Evolutionary conservation across 2,888 invertebrate genomes (phyloP).

Genomic region (Lissonota sp.): DNA sequence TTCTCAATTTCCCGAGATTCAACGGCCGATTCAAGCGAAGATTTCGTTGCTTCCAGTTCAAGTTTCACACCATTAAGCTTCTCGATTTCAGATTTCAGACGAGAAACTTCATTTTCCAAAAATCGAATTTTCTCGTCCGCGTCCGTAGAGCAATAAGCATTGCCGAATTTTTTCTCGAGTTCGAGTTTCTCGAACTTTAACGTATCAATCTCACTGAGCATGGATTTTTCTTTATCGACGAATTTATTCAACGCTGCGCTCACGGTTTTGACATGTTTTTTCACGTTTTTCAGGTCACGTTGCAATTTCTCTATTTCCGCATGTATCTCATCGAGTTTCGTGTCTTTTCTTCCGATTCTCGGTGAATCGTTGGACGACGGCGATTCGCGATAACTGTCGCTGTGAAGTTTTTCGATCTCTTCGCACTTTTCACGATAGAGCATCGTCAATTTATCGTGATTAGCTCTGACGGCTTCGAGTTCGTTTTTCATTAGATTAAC

Average conservation of each 20-base stretch:
- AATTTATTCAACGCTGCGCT: conserved; percentile 67
- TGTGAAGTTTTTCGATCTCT: conserved; percentile 74
- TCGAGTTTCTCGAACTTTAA: conserved; percentile 69
- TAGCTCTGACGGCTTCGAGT: conserved; percentile 72
- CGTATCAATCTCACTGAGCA: conserved; percentile 68
- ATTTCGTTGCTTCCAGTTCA: conserved; percentile 31
- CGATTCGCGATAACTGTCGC: conserved; percentile 46
- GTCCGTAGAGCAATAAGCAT: conserved; percentile 43
- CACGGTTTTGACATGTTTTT: conserved; percentile 58
- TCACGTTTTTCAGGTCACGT: conserved; percentile 68
- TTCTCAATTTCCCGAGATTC: conserved; percentile 30
- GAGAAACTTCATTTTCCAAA: conserved; percentile 31
- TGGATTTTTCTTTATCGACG: conserved; percentile 56
- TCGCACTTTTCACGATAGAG: conserved; percentile 74
- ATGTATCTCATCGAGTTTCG: conserved; percentile 71
- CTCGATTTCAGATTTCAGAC: conserved; percentile 25
- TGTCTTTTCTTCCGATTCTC: conserved; percentile 52
- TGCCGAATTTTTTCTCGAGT: conserved; percentile 61
- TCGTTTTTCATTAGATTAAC: conserved; percentile 73
- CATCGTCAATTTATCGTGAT: conserved; percentile 71
- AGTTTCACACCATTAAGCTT: conserved; percentile 3
- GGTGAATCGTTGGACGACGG: conserved; percentile 52
- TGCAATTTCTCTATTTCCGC: conserved; percentile 70
- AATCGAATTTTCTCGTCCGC: conserved; percentile 24
- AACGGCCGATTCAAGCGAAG: conserved; percentile 31